Evolutionary conservation across 2,888 invertebrate species (phyloP).

Genomic region (Eristalis arbustorum): DNA sequence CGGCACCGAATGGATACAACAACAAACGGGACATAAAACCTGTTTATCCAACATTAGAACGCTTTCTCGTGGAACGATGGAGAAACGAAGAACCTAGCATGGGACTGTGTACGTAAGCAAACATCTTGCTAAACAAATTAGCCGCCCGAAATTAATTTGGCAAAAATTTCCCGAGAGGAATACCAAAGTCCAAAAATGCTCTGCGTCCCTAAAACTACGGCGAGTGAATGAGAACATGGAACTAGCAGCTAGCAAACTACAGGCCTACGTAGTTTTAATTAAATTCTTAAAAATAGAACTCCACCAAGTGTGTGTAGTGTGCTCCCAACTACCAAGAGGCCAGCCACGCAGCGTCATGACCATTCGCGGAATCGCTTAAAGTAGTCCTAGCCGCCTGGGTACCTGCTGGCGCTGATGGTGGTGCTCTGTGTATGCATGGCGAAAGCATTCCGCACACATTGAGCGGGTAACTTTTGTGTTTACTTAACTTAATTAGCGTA

Average conservation of each 20-base stretch:
- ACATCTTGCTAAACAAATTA: not conserved
- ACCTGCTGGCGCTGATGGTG: not conserved
- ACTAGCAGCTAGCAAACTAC: not conserved
- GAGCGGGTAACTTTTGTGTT: conserved; percentile 38
- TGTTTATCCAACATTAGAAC: conserved; percentile 16
- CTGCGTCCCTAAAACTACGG: not conserved
- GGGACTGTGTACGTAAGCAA: not conserved
- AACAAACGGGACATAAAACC: not conserved
- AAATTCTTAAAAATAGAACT: conserved; percentile 45
- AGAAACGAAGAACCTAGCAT: not conserved
- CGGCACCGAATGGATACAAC: not conserved
- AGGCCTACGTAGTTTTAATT: not conserved
- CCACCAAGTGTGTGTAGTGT: not conserved
- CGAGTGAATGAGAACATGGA: not conserved
- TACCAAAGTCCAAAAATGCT: not conserved
- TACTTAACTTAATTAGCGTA: conserved; percentile 55
- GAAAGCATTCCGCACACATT: conserved; percentile 20
- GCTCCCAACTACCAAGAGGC: not conserved
- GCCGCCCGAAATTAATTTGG: not conserved
- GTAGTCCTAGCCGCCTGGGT: not conserved
- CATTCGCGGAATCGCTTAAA: conserved; percentile 35
- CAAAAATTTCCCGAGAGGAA: not conserved
- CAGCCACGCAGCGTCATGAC: conserved; percentile 11
- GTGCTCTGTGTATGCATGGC: not conserved
- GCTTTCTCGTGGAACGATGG: not conserved